Evolutionary conservation across 2,113 vertebrate genomes (phyloP), one percentile per base, ranked within the genome.

Genomic region (Alethe castanea): DNA sequence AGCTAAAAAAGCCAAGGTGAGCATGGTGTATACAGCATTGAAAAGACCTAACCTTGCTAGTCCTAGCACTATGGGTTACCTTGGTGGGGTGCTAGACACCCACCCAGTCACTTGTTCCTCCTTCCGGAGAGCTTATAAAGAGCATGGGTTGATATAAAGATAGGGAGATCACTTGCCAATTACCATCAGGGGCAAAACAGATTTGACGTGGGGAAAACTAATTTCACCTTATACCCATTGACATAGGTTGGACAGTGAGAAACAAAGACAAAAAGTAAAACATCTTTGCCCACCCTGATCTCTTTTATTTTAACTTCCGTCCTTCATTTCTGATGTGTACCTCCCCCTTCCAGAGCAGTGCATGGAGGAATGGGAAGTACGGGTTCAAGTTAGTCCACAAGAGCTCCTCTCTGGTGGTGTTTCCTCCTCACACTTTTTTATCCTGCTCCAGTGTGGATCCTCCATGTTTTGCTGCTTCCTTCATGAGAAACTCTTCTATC

Each of bases 61-160:
- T 83, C 13, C 8, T 60, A 2, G 16, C 0, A 0, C 64, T 35
- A n/a, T 80, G 25, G 11, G 17, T 67, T 76, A 54, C 7, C 15
- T 38, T 70, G 33, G 6, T 57, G 5, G 3, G 28, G 8, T 84
- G 31, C 31, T 64, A 48, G 24, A 28, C 18, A 53, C 16, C 22
- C 42, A 45, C 24, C 23, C 24, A 80, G 42, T 25, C 8, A 9
- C 19, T 84, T 20, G 24, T 28, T 78, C 23, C 7, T 44, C 25
- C 12, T 77, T 14, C 60, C 78, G 25, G 73, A 88, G 53, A 85
- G 42, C 19, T 67, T 50, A 8, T 60, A 69, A 90, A 81, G 17
- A 25, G 24, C 2, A 3, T 44, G 14, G 5, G 12, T 54, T 64
- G 12, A n/a, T 90, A 5, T 0, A 61, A 65, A 62, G 67, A 22